These are phyloP conservation scores for Leptopilina boulardi DNA, from an alignment of 1,140 invertebrate species.

Conservation along the genomic window DNA sequence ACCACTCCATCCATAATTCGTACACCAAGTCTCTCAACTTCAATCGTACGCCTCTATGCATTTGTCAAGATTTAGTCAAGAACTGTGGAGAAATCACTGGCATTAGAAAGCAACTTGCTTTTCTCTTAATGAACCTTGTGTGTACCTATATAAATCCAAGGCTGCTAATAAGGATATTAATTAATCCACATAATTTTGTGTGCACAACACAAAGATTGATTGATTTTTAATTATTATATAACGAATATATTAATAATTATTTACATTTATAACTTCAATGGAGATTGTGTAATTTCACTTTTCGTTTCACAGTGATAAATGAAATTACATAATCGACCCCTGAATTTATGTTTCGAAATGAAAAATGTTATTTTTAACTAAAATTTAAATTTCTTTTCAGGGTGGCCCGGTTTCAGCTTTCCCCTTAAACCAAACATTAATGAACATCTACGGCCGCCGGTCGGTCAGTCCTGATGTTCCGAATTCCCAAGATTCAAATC, in stretches of 20 bases:
- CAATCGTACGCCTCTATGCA: constrained; percentile 1
- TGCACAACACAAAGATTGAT: constrained; percentile 23
- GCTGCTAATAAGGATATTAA: not conserved
- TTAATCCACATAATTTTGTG: constrained; percentile 37
- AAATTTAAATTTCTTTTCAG: constrained; percentile 61
- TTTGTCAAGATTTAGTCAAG: constrained; percentile 26
- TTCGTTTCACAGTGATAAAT: too few species aligned
- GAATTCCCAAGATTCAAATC: constrained; percentile 63
- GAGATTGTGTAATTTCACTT: too few species aligned
- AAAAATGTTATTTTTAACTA: constrained; percentile 43
- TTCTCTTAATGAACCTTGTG: constrained; percentile 26
- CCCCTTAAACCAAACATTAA: constrained; percentile 69
- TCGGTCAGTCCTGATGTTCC: constrained; percentile 70
- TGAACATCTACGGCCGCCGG: constrained; percentile 71
- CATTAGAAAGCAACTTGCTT: constrained; percentile 35
- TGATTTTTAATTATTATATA: too few species aligned
- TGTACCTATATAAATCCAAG: not conserved
- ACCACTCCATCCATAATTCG: constrained; percentile 10
- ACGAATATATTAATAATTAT: too few species aligned
- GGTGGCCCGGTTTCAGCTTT: constrained; percentile 67
- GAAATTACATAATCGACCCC: too few species aligned
- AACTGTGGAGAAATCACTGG: constrained; percentile 41
- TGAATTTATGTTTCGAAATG: too few species aligned
- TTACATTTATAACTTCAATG: too few species aligned
- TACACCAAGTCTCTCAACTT: constrained; percentile 38